Evolutionary conservation across 1,140 invertebrate genomes (phyloP).

Genomic region (Cydia splendana): DNA sequence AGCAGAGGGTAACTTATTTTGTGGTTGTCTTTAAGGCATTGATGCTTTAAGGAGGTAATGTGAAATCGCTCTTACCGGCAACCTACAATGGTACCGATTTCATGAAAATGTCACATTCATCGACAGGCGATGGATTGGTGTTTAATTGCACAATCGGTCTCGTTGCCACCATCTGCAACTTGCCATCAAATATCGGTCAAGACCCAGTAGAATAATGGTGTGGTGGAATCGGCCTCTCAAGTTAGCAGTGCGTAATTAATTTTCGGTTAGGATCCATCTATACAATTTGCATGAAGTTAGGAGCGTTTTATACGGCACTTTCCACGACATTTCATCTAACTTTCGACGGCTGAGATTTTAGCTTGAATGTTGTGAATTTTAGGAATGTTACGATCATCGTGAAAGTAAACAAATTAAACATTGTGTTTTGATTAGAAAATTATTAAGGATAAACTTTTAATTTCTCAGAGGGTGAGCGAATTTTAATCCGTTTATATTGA

Average conservation of each 20-base stretch:
- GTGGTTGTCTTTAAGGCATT: not conserved
- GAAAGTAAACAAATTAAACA: too few species aligned
- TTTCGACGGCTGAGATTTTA: constrained; percentile 4
- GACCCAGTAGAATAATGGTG: constrained; percentile 46
- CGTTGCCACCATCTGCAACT: not conserved
- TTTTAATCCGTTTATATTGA: too few species aligned
- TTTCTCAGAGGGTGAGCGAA: too few species aligned
- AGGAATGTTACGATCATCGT: not conserved
- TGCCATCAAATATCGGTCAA: constrained; percentile 33
- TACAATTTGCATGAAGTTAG: constrained; percentile 47
- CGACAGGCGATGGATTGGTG: constrained; percentile 4
- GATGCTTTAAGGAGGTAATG: too few species aligned
- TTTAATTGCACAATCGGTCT: constrained; percentile 34
- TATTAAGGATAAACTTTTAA: too few species aligned
- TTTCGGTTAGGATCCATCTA: constrained; percentile 43
- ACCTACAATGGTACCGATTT: not conserved
- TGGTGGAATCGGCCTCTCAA: constrained; percentile 48
- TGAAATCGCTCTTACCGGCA: not conserved
- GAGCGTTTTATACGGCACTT: constrained; percentile 39
- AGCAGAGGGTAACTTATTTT: too few species aligned
- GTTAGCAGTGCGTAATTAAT: constrained; percentile 53
- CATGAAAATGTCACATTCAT: not conserved
- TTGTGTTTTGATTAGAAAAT: too few species aligned
- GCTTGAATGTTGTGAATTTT: not conserved
- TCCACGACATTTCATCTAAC: constrained; percentile 24